Evolutionary conservation across 1,140 invertebrate genomes (phyloP).

Genomic region (Procambarus virginalis): DNA sequence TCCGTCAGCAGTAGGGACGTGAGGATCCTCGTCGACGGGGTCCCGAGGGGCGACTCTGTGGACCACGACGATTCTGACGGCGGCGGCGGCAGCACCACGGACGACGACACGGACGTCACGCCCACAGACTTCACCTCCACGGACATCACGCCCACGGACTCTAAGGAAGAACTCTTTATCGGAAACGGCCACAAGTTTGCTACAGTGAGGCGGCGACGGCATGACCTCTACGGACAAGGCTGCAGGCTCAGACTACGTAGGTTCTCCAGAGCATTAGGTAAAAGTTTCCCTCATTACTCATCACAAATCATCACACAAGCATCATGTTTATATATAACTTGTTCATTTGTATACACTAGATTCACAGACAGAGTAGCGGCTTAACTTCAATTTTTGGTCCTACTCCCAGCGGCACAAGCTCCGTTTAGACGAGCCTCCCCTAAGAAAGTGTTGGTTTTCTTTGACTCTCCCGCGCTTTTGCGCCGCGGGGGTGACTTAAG

Average conservation of each 20-base stretch:
- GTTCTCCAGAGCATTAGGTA: neutral
- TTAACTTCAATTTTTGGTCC: too few relatives aligned
- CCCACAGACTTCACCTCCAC: neutral
- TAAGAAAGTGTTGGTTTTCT: too few relatives aligned
- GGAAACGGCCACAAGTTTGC: neutral
- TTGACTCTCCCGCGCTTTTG: too few relatives aligned
- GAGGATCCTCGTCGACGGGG: slow-evolving; percentile 2
- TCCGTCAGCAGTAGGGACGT: neutral
- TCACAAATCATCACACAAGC: too few relatives aligned
- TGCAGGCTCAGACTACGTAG: neutral
- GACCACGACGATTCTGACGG: neutral
- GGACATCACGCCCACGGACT: slow-evolving; percentile 24
- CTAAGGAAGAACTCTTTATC: slow-evolving; percentile 5
- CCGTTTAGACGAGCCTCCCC: too few relatives aligned
- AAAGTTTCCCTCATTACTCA: neutral
- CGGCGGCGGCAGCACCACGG: neutral
- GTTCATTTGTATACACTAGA: too few relatives aligned
- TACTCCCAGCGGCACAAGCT: too few relatives aligned
- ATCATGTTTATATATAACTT: too few relatives aligned
- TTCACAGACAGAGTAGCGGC: too few relatives aligned
- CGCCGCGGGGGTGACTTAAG: too few relatives aligned
- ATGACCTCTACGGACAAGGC: neutral
- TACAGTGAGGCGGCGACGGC: slow-evolving; percentile 2
- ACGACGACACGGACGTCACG: slow-evolving; percentile 7
- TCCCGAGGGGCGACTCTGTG: neutral